Evolutionary conservation across 2,888 invertebrate species (phyloP).

Genomic region (Clusia tigrina): DNA sequence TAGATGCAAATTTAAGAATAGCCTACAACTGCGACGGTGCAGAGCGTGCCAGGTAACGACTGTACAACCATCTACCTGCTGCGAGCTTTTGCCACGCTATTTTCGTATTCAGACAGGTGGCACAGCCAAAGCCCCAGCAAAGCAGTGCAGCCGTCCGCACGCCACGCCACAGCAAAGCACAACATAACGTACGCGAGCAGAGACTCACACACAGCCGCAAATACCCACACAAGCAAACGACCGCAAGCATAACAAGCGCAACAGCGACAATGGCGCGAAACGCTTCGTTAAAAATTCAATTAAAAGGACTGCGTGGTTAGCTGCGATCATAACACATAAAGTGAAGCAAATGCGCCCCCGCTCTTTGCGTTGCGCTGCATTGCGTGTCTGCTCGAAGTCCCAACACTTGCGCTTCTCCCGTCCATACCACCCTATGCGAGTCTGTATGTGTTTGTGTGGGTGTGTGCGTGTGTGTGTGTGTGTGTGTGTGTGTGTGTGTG

Average conservation of each 20-base stretch:
- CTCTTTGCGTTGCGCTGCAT: neutral
- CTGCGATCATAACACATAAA: constrained; percentile 16
- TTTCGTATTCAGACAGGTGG: constrained; percentile 37
- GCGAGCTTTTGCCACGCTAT: constrained; percentile 13
- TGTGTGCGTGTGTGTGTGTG: no score
- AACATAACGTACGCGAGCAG: neutral
- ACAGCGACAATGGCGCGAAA: constrained; percentile 11
- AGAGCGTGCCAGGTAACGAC: neutral
- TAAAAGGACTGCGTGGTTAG: constrained; percentile 39
- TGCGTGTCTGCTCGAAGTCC: constrained; percentile 21
- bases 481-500: no score
- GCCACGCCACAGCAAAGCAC: constrained; percentile 8
- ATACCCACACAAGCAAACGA: neutral
- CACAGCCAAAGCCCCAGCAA: no score
- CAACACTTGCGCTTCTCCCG: constrained; percentile 8
- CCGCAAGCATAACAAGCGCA: constrained; percentile 7
- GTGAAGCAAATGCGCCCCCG: neutral
- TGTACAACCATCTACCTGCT: constrained; percentile 11
- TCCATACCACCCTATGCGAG: no score
- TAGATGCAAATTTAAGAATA: no score
- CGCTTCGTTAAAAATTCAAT: constrained; percentile 49
- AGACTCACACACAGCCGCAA: neutral
- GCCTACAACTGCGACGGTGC: no score
- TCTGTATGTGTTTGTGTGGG: no score
- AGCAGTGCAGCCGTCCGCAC: no score